These are phyloP conservation scores for Lottia scabra DNA, from an alignment of 2,888 invertebrate genomes.

Conservation along the genomic window DNA sequence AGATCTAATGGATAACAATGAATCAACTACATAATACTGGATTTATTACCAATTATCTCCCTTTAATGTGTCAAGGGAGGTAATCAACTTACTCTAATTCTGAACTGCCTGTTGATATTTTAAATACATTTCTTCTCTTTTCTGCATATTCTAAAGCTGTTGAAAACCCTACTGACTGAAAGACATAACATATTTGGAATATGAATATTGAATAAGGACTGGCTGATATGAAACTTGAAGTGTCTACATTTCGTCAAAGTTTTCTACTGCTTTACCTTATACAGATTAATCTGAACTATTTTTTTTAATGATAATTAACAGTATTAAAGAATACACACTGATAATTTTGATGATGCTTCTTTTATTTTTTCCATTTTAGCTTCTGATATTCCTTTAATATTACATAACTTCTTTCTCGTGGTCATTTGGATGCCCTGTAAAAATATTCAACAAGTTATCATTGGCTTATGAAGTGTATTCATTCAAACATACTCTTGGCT, in stretches of 20 bases:
- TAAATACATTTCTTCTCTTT: constrained; percentile 80
- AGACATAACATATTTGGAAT: neutral
- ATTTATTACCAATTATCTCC: neutral
- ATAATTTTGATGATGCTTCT: constrained; percentile 80
- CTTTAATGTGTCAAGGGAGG: neutral
- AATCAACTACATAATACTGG: neutral
- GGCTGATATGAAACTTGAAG: too few species aligned
- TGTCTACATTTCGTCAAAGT: too few species aligned
- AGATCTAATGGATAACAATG: neutral
- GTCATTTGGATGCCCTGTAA: constrained; percentile 81
- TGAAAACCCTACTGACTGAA: constrained; percentile 75
- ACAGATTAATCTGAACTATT: too few species aligned
- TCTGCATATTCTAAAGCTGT: constrained; percentile 82
- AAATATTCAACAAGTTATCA: too few species aligned
- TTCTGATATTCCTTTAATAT: constrained; percentile 82
- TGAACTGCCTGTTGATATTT: constrained; percentile 73
- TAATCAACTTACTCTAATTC: constrained; percentile 77
- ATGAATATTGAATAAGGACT: neutral
- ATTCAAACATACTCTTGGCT: too few species aligned
- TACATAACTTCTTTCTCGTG: constrained; percentile 79
- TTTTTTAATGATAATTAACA: too few species aligned
- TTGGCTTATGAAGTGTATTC: too few species aligned
- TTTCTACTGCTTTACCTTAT: too few species aligned
- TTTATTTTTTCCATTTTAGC: constrained; percentile 84
- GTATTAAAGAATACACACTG: constrained; percentile 37